A percentile compares a stretch with the other conserved stretches of the same genome.
Conservation (phyloP, 2,113 vertebrate genomes). For the Porphyrio hochstetteri region DNA sequence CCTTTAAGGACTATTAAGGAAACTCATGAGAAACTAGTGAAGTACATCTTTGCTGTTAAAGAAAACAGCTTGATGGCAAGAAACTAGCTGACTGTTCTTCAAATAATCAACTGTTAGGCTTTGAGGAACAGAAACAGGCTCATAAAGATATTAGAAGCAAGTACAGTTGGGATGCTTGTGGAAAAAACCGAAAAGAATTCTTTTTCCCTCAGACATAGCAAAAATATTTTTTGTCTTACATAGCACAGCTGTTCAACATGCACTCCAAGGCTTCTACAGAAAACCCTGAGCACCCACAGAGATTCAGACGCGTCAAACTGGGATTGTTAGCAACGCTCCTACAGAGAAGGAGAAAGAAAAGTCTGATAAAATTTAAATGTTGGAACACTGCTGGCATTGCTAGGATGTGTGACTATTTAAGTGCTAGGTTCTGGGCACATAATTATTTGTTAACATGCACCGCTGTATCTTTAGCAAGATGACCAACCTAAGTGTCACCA, state of each 20-base stretch:
- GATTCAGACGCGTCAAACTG: slow-evolving; percentile 82
- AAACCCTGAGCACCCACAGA: slow-evolving; percentile 87
- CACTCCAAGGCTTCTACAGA: slow-evolving; percentile 76
- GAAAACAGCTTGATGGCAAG: background rate
- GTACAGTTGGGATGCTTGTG: background rate
- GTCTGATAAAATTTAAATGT: background rate
- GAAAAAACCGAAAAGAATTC: background rate
- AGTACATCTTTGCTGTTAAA: background rate
- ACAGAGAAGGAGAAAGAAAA: background rate
- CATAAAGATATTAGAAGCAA: background rate
- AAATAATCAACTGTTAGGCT: background rate
- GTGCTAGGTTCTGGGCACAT: background rate
- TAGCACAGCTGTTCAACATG: slow-evolving; percentile 79
- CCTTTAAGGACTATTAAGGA: background rate
- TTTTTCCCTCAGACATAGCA: background rate
- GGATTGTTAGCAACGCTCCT: slow-evolving; percentile 84
- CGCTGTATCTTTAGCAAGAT: background rate
- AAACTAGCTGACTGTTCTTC: background rate
- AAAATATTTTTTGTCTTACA: slow-evolving; percentile 66
- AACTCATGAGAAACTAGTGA: background rate
- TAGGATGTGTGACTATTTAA: background rate
- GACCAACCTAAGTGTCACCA: background rate
- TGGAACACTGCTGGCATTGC: background rate
- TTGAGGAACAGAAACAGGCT: background rate
- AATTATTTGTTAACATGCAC: background rate